Percentiles rank a stretch among this genome's conserved stretches.
phyloP scores from a whole-genome alignment of 2,797 vertebrate genomes.

The Acestrorhynchus altus region DNA sequence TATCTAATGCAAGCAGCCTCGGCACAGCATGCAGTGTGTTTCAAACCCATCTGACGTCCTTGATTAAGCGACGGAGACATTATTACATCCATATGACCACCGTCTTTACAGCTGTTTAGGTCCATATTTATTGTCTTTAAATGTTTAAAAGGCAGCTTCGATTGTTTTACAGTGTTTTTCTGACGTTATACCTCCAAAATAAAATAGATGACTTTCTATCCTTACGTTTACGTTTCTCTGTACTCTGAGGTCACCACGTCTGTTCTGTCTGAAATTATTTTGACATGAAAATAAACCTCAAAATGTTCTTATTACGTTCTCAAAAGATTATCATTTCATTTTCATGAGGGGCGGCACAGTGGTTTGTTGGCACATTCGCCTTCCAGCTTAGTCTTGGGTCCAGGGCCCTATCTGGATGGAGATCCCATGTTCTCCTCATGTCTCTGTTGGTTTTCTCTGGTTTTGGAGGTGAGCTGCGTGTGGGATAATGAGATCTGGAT shows the following conservation, averaged over 20 bases:
- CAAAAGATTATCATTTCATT: neutral
- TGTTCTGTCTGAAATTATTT: neutral
- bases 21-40: conserved; percentile 68
- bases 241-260: neutral
- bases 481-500: no score
- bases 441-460: no score
- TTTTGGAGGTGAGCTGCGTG: no score
- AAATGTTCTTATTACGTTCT: no score
- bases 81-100: conserved; percentile 13
- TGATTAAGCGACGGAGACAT: neutral
- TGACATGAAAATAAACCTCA: conserved; percentile 3
- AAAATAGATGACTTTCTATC: conserved; percentile 2
- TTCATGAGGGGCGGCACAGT: no score
- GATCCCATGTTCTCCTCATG: no score
- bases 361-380: no score
- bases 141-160: neutral
- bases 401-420: no score
- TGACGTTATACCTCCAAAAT: neutral
- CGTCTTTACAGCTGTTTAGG: conserved; percentile 10
- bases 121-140: conserved; percentile 35
- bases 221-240: neutral
- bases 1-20: conserved; percentile 73
- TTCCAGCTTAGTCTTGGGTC: no score
- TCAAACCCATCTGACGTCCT: conserved; percentile 75
- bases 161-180: neutral